A percentile compares a stretch with the other conserved stretches of the same genome.
Conservation (phyloP, 2,113 vertebrate species). For the Rissa tridactyla region DNA sequence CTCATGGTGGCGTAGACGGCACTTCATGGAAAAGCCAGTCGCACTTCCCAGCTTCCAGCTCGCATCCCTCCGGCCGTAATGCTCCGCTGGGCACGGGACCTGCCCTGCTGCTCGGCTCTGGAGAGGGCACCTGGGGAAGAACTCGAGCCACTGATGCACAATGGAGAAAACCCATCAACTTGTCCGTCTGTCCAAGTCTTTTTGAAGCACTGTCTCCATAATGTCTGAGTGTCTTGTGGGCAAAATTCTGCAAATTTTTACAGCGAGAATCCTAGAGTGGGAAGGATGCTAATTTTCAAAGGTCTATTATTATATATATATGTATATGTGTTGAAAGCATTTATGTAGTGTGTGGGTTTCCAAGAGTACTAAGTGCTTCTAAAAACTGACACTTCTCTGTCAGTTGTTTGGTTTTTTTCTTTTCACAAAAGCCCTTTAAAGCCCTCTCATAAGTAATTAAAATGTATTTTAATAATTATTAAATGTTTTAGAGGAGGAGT, state of each 20-base stretch:
- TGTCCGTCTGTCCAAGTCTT: neutral
- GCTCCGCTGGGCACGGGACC: accelerated
- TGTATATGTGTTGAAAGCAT: neutral
- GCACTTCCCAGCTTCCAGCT: neutral
- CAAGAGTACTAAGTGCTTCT: constrained; percentile 14
- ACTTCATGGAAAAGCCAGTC: neutral
- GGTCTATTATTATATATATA: neutral
- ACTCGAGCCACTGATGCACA: neutral
- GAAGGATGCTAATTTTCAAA: neutral
- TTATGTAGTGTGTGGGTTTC: neutral
- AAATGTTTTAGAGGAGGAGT: neutral
- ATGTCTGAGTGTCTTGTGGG: neutral
- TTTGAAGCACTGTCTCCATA: accelerated
- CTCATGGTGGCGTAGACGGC: accelerated
- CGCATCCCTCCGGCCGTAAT: accelerated
- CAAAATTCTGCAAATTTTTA: neutral
- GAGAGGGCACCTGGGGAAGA: neutral
- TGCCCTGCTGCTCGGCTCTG: neutral
- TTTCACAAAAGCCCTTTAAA: neutral
- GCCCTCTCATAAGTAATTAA: neutral
- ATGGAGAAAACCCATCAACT: neutral
- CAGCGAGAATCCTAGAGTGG: neutral
- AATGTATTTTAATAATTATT: neutral
- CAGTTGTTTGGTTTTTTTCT: neutral
- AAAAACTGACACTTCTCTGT: constrained; percentile 11